These are phyloP conservation scores for Phrynosoma platyrhinos DNA, from an alignment of 2,113 vertebrate genomes.

Conservation along the genomic window DNA sequence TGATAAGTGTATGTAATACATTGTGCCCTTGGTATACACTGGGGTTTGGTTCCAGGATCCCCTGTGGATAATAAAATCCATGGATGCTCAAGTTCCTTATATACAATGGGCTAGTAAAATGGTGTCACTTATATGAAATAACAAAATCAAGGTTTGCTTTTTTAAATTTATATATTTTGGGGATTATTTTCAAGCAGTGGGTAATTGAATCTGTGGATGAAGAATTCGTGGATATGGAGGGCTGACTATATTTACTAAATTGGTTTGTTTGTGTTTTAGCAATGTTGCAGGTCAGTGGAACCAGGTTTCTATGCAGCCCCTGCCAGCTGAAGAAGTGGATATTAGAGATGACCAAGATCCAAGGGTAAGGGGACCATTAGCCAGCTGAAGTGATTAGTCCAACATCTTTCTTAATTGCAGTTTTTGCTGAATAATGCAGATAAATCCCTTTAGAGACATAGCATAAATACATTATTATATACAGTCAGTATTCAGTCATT, in stretches of 20 bases:
- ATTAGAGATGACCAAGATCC: constrained; percentile 91
- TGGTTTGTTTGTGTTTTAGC: constrained; percentile 68
- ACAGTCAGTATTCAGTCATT: too few relatives aligned
- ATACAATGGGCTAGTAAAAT: too few relatives aligned
- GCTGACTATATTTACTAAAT: neutral
- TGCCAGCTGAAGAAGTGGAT: constrained; percentile 88
- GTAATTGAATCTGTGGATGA: too few relatives aligned
- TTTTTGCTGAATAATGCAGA: neutral
- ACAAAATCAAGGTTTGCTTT: too few relatives aligned
- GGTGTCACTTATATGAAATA: too few relatives aligned
- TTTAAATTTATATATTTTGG: too few relatives aligned
- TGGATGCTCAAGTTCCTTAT: too few relatives aligned
- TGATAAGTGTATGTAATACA: neutral
- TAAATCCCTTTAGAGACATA: neutral
- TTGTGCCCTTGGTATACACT: neutral
- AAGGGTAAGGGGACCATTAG: constrained; percentile 78
- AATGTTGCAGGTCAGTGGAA: constrained; percentile 93
- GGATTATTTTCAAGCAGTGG: too few relatives aligned
- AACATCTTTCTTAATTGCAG: neutral
- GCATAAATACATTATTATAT: neutral
- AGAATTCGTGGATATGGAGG: too few relatives aligned
- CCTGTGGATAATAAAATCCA: too few relatives aligned
- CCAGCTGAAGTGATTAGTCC: neutral
- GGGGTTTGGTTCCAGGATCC: neutral
- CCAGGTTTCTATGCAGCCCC: constrained; percentile 91